A percentile compares a stretch with the other conserved stretches of the same genome.
phyloP scores from a whole-genome alignment of 30 jellyfish, hydroid and myxozoan species.

The Pseudorhiza aurosa region DNA sequence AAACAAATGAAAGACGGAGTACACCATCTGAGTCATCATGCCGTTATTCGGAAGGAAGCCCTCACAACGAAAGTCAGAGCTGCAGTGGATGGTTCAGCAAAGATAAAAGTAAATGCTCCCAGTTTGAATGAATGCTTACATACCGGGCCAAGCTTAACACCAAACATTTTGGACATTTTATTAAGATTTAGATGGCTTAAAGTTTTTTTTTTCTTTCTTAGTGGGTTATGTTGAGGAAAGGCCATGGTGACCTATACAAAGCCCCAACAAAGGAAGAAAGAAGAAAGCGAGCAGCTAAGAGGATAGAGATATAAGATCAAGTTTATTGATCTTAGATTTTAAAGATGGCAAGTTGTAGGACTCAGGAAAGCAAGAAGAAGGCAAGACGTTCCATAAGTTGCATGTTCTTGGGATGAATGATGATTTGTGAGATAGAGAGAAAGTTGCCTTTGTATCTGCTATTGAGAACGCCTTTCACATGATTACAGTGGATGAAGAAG shows the following conservation, averaged over 20 bases:
- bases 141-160: conserved; percentile 23
- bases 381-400: too few species aligned
- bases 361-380: too few species aligned
- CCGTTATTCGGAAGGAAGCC: conserved; percentile 32
- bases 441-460: background rate
- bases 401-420: too few species aligned
- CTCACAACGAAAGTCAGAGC: conserved; percentile 23
- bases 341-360: too few species aligned
- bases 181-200: conserved; percentile 18
- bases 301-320: too few species aligned
- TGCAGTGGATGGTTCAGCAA: conserved; percentile 26
- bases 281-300: too few species aligned
- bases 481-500: background rate
- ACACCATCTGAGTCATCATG: conserved; percentile 29
- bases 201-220: too few species aligned
- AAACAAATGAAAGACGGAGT: conserved; percentile 18
- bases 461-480: background rate
- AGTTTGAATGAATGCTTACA: conserved; percentile 30
- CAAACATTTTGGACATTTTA: conserved; percentile 27
- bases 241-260: too few species aligned
- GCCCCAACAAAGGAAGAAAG: too few species aligned
- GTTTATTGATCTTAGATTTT: too few species aligned
- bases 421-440: too few species aligned
- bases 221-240: too few species aligned
- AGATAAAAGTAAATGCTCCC: conserved; percentile 15